Conservation (phyloP, 2,888 invertebrate species). For the Cheilosia soror region DNA sequence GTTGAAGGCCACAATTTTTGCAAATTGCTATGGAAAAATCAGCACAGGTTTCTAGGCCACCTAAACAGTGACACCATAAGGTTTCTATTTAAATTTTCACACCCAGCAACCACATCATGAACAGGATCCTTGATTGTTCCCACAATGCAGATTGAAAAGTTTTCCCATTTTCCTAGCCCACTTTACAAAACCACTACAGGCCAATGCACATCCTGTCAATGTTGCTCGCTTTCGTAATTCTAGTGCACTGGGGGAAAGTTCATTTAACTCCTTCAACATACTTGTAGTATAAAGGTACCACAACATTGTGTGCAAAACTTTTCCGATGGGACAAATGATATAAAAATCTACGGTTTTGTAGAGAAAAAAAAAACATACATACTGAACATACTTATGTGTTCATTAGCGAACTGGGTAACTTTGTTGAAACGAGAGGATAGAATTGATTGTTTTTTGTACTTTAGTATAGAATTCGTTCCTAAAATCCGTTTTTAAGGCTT, state of each 20-base stretch:
- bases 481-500: neutral
- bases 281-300: slow-evolving; percentile 1
- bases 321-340: slow-evolving; percentile 24
- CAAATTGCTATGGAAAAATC: neutral
- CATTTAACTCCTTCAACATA: slow-evolving; percentile 30
- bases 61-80: slow-evolving; percentile 23
- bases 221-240: slow-evolving; percentile 36
- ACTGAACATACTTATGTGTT: slow-evolving; percentile 14
- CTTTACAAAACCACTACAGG: slow-evolving; percentile 47
- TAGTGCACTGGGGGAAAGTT: slow-evolving; percentile 45
- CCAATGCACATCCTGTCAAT: slow-evolving; percentile 58
- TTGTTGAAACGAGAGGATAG: neutral
- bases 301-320: slow-evolving; percentile 31
- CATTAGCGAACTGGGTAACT: slow-evolving; percentile 24
- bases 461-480: neutral
- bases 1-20: neutral
- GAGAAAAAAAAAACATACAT: neutral
- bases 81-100: slow-evolving; percentile 51
- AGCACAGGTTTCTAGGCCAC: slow-evolving; percentile 29
- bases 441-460: neutral
- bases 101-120: slow-evolving; percentile 60
- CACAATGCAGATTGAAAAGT: slow-evolving; percentile 58
- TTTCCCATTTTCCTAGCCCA: slow-evolving; percentile 59
- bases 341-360: slow-evolving; percentile 12
- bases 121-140: slow-evolving; percentile 59